Conservation (phyloP, 2,888 invertebrate species). For the Julus scanicus region DNA sequence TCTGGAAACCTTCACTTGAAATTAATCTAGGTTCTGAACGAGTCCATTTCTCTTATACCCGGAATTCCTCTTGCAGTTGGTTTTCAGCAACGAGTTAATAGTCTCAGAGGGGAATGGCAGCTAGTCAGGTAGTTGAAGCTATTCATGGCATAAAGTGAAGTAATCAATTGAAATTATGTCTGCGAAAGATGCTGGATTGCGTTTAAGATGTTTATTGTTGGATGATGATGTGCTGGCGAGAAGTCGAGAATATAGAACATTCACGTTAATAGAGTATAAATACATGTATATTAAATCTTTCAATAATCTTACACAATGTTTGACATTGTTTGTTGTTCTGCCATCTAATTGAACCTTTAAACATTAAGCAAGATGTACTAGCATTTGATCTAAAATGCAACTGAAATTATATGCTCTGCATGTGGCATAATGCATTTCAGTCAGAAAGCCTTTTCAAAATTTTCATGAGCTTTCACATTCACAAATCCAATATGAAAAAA, state of each 20-base stretch:
- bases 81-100: constrained; percentile 22
- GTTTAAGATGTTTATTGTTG: neutral
- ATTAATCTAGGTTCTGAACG: constrained; percentile 2
- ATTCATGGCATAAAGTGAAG: neutral
- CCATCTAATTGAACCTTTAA: too few relatives aligned
- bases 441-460: too few relatives aligned
- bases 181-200: neutral
- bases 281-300: too few relatives aligned
- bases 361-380: too few relatives aligned
- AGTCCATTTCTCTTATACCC: neutral
- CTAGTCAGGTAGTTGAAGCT: constrained; percentile 39
- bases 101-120: constrained; percentile 5
- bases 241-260: neutral
- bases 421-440: too few relatives aligned
- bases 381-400: too few relatives aligned
- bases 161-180: constrained; percentile 43
- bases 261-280: too few relatives aligned
- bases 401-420: too few relatives aligned
- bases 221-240: neutral
- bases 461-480: too few relatives aligned
- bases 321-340: too few relatives aligned
- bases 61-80: neutral
- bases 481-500: too few relatives aligned
- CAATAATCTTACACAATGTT: too few relatives aligned
- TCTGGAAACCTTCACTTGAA: constrained; percentile 23